Evolutionary conservation across 2,113 vertebrate species (phyloP), one percentile per base, ranked within the genome.

Genomic region (Sciurus niger): DNA sequence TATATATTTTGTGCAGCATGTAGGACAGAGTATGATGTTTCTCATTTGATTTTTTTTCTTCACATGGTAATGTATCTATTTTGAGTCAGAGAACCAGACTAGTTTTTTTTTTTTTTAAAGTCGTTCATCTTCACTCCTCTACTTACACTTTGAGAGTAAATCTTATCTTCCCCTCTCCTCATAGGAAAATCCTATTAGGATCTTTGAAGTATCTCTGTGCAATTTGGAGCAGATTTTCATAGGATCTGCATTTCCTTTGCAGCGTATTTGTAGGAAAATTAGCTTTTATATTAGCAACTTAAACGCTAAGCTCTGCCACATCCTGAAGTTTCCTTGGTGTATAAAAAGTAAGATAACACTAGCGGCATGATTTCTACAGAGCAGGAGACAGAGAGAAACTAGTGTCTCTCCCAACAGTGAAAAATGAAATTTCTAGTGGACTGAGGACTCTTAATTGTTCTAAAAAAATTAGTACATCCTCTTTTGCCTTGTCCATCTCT

Each of bases 121-220:
- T 22, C 34, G 3, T 0, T 60, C 2, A 40, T 88, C 68, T 28
- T n/a, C n/a, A 58, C 12, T 72, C 55, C 10, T n/a, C 8, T 40
- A 0, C 4, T 55, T 40, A 30, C 67, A 53, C n/a, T 67, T 34
- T 89, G 48, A 88, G 28, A 51, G 1, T 37, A 8, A 51, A 63
- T 2, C 16, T 91, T 90, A 48, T 28, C 60, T 51, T 4, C 4
- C 60, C 9, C 32, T 30, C 6, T 2, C 9, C 0, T 51, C 73
- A 24, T 53, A 28, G 6, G 10, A 43, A 89, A 58, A 3, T 48
- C 37, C 43, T 48, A 1, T 3, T 18, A 40, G 34, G 46, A 55
- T 10, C n/a, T 78, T 96, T 89, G 16, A 78, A 84, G 58, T 34
- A 94, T 43, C 90, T 95, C 58, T 92, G 11, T 37, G 11, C 20